A percentile compares a stretch with the other conserved stretches of the same genome.
Conservation (phyloP, 2,888 invertebrate genomes). For the Pachliopta kotzebuea region DNA sequence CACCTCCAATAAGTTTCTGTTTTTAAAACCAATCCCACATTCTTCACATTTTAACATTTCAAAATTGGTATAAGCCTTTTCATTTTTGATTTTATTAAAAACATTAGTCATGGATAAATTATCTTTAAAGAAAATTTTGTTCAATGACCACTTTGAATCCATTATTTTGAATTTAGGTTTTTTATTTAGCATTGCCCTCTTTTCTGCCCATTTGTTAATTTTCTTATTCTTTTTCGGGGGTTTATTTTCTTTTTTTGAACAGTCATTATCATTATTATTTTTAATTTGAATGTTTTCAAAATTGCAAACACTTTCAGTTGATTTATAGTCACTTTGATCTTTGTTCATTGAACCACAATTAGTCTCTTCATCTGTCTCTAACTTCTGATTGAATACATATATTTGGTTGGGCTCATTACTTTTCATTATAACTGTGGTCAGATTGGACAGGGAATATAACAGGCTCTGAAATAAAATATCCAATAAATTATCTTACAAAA, state of each 20-base stretch:
- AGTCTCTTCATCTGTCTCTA: not conserved
- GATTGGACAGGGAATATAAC: slow-evolving; percentile 27
- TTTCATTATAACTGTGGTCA: slow-evolving; percentile 25
- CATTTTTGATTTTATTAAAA: slow-evolving; percentile 24
- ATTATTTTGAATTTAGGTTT: slow-evolving; percentile 46
- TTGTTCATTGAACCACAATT: not conserved
- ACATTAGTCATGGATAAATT: slow-evolving; percentile 34
- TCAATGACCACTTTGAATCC: not conserved
- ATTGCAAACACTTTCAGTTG: not conserved
- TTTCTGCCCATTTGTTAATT: slow-evolving; percentile 42
- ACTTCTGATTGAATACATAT: slow-evolving; percentile 21
- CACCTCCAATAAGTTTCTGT: slow-evolving; percentile 28
- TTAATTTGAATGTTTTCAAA: not conserved
- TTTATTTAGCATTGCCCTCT: slow-evolving; percentile 40
- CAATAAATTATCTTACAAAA: not conserved
- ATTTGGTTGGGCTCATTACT: slow-evolving; percentile 24
- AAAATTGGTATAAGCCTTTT: slow-evolving; percentile 31
- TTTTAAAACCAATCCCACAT: slow-evolving; percentile 36
- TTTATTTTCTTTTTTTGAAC: not conserved
- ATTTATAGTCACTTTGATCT: slow-evolving; percentile 4
- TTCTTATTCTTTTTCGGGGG: slow-evolving; percentile 21
- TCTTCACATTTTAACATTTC: slow-evolving; percentile 37
- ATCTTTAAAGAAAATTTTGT: slow-evolving; percentile 34
- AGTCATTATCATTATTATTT: not conserved
- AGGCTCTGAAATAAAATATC: slow-evolving; percentile 35